Evolutionary conservation across 1,140 invertebrate species (phyloP).

Genomic region (Battus philenor): DNA sequence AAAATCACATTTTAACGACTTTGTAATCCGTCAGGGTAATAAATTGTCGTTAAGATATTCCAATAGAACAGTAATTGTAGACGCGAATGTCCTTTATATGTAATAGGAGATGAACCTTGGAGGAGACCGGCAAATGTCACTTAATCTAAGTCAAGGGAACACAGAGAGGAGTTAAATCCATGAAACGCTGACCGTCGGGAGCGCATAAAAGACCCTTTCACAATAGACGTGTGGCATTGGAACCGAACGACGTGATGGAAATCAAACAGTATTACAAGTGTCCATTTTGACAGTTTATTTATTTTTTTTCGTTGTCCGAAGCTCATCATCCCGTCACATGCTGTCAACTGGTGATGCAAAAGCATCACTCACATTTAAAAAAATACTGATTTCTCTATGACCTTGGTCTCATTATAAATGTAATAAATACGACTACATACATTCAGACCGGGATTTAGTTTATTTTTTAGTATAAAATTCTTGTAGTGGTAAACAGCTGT

Average conservation of each 20-base stretch:
- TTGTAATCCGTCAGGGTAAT: too few species aligned
- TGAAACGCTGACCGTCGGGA: slow-evolving; percentile 2
- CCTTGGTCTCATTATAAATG: not conserved
- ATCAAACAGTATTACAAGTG: slow-evolving; percentile 4
- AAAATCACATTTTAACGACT: too few species aligned
- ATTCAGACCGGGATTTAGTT: too few species aligned
- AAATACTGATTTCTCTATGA: too few species aligned
- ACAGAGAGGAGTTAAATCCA: slow-evolving; percentile 10
- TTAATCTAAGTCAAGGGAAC: slow-evolving; percentile 14
- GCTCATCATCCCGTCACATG: slow-evolving; percentile 6
- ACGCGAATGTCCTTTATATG: too few species aligned
- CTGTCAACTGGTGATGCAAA: slow-evolving; percentile 1
- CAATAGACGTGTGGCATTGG: slow-evolving; percentile 11
- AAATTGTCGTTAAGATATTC: too few species aligned
- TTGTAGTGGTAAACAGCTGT: too few species aligned
- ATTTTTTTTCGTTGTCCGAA: slow-evolving; percentile 5
- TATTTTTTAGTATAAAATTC: too few species aligned
- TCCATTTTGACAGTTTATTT: slow-evolving; percentile 5
- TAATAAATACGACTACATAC: not conserved
- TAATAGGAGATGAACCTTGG: slow-evolving; percentile 1
- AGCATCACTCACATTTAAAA: slow-evolving; percentile 10
- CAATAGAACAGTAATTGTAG: too few species aligned
- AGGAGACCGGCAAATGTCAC: slow-evolving; percentile 2
- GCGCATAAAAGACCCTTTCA: slow-evolving; percentile 12
- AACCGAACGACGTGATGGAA: slow-evolving; percentile 14